Evolutionary conservation across 2,797 vertebrate genomes (phyloP).

Genomic region (Poeciliopsis infans): DNA sequence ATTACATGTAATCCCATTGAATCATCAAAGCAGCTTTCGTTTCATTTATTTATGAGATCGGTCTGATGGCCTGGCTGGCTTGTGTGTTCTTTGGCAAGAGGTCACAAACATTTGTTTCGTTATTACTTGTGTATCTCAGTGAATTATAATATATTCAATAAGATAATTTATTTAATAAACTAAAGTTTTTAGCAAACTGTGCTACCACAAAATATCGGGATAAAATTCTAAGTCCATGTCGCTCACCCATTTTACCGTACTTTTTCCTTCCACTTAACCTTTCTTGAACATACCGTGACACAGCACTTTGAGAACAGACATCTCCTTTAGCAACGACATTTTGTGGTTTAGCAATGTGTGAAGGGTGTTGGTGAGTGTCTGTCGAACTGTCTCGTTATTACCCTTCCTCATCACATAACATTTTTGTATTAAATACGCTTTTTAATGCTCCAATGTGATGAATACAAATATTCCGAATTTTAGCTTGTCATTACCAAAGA

Average conservation of each 20-base stretch:
- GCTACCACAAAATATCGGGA: no score
- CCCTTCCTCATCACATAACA: neutral
- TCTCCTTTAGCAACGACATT: neutral
- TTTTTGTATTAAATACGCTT: no score
- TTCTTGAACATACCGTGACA: neutral
- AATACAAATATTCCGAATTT: no score
- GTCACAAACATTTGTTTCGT: neutral
- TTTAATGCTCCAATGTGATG: no score
- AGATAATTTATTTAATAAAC: neutral
- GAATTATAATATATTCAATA: neutral
- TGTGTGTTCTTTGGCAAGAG: conserved; percentile 5
- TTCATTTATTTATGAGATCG: conserved; percentile 4
- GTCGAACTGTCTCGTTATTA: neutral
- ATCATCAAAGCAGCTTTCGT: conserved; percentile 50
- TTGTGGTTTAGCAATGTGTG: neutral
- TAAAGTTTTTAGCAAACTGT: neutral
- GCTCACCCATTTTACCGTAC: neutral
- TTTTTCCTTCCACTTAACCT: neutral
- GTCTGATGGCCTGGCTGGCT: neutral
- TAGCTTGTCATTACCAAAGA: neutral
- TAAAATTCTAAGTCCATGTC: no score
- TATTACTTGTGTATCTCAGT: neutral
- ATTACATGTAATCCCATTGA: conserved; percentile 43
- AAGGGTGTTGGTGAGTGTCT: neutral
- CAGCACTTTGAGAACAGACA: neutral